phyloP scores from a whole-genome alignment of 2,888 invertebrate genomes.

The Calameuta filiformis region DNA sequence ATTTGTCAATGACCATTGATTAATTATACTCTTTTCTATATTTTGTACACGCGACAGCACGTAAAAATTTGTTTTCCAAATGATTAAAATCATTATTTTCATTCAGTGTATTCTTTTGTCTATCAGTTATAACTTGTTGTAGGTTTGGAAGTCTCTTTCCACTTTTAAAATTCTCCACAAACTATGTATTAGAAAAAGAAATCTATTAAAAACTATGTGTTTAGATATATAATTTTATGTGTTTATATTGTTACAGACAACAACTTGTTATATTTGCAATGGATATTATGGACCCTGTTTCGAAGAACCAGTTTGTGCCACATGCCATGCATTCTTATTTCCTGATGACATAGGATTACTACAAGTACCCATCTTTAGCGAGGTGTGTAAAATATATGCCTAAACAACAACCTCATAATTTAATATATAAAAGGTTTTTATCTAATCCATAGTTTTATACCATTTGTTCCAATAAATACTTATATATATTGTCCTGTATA shows the following conservation, averaged over 20 bases:
- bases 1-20: not conserved
- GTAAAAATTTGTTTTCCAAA: not conserved
- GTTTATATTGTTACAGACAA: constrained; percentile 69
- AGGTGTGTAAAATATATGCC: constrained; percentile 45
- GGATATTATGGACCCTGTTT: constrained; percentile 94
- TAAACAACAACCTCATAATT: not conserved
- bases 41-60: not conserved
- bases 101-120: too few species aligned
- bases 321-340: constrained; percentile 93
- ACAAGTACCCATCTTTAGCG: constrained; percentile 64
- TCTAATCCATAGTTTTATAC: too few species aligned
- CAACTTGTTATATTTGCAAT: constrained; percentile 84
- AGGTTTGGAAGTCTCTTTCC: not conserved
- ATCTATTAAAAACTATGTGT: not conserved
- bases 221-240: not conserved
- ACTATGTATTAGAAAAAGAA: not conserved
- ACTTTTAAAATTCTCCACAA: not conserved
- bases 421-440: not conserved
- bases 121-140: not conserved
- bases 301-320: constrained; percentile 90
- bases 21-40: not conserved
- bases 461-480: not conserved
- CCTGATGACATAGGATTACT: constrained; percentile 77
- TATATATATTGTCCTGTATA: not conserved
- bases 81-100: constrained; percentile 16